Evolutionary conservation across 2,888 invertebrate genomes (phyloP), one percentile per base, ranked within the genome.

Genomic region (Neoaliturus tenellus): DNA sequence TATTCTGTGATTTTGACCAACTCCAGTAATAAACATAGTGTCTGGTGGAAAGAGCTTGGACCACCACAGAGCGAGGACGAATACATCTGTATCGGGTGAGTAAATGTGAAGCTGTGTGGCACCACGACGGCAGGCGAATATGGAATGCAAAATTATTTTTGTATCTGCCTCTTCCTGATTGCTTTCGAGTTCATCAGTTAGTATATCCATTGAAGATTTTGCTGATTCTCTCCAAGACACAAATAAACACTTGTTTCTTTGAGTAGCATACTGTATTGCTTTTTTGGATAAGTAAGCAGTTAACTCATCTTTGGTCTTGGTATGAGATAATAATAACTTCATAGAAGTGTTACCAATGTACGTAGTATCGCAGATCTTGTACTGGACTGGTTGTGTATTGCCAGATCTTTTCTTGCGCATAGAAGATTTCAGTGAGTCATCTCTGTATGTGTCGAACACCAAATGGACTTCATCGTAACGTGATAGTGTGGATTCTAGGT

Each of bases 1-100:
- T 12, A 51, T 51, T 51, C 51, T 51, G 51, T 51, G 51, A 6
- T 51, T 51, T 51, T 51, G 51, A 51, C 51, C 51, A 51, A 51
- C 51, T 51, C 51, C 20, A 71, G 71, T 71, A 31, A 71, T 31
- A 23, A 67, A 67, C 10, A n/a, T n/a, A 67, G 67, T 67, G 67
- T 67, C 25, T 31, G 25, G 67, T 67, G 67, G 67, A 67, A 67
- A 67, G 8, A 67, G 23, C 67, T 67, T 67, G 67, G 25, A 67
- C 67, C 71, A 71, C 71, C 71, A 71, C 71, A 71, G 39, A 33
- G 31, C 71, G 39, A 71, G 71, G 33, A 31, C 31, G 33, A 71
- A 71, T 33, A 71, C 71, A 31, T 71, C 71, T 25, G 71, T 71
- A 71, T 71, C 71, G 31, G 67, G 67, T 67, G 67, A 67, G 25